Base-by-base conservation (phyloP, 2,797 vertebrate genomes). In the Distichodus sexfasciatus region DNA sequence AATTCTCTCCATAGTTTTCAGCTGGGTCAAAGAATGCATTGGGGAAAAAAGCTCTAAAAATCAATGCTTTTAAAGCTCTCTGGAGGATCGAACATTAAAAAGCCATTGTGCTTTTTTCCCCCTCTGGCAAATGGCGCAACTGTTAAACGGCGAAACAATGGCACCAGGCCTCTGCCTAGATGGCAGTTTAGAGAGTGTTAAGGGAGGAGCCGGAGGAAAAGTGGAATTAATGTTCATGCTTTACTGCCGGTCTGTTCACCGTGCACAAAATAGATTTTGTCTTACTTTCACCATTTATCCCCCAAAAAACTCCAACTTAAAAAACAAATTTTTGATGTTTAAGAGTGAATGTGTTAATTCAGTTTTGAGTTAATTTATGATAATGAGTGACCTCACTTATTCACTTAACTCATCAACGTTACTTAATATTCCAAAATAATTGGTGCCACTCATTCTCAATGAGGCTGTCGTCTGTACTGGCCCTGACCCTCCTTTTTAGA, bases 251-350 rank as follows among this genome's bases (percentile, higher is more conserved):
- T 21, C 60, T 66, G 66, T 54, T 72, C 47, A 29, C 69, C 28
- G 23, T 44, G 51, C 69, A 72, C 36, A 29, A 75, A 77, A 76
- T 71, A 50, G 73, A 73, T 80, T 53, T 66, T 60, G 74, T 59
- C 48, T 62, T 46, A 28, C 55, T 65, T 69, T 60, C 64, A n/a
- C 53, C 62, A 57, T 62, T 58, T 10, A 60, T 74, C 53, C 40
- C 29, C 53, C 61, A 46, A 53, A 69, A 48, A 28, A 59, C 11
- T 43, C n/a, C n/a, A n/a, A n/a, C n/a, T n/a, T n/a, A n/a, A n/a
- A n/a, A n/a, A n/a, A n/a, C n/a, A n/a, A n/a, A n/a, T n/a, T n/a
- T n/a, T n/a, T n/a, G n/a, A n/a, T n/a, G n/a, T n/a, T n/a, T n/a
- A n/a, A n/a, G n/a, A n/a, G n/a, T n/a, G n/a, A n/a, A n/a, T n/a